Conservation (phyloP, 2,797 vertebrate species). For the Thunnus albacares region DNA sequence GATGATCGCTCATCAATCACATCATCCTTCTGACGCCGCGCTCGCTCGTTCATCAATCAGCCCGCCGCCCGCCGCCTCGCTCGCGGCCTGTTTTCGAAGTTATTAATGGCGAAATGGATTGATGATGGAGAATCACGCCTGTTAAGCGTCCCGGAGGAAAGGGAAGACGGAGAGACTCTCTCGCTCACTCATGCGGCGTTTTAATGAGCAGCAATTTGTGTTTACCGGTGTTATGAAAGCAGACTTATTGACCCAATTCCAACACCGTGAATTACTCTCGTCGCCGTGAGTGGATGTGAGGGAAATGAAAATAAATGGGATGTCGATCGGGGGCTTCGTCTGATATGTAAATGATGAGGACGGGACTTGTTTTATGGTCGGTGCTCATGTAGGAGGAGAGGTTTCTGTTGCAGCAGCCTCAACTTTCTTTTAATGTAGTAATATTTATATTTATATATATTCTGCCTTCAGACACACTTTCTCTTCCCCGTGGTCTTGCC, state of each 20-base stretch:
- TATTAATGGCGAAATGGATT: constrained; percentile 41
- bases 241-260: constrained; percentile 49
- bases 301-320: constrained; percentile 18
- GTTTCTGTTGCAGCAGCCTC: no score
- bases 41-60: constrained; percentile 41
- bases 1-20: constrained; percentile 51
- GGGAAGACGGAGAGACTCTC: neutral
- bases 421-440: no score
- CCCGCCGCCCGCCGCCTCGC: neutral
- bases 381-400: no score
- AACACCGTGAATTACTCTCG: neutral
- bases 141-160: constrained; percentile 5
- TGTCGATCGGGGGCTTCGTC: neutral
- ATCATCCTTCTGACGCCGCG: accelerated
- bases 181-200: neutral
- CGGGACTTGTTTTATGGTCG: no score
- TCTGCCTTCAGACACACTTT: no score
- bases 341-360: no score
- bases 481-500: no score
- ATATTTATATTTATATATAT: no score
- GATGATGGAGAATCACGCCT: constrained; percentile 49
- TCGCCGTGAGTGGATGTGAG: neutral
- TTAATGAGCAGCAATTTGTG: constrained; percentile 47
- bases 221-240: constrained; percentile 36
- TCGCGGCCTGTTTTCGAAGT: constrained; percentile 20